Percentiles rank a stretch among this genome's conserved stretches.
These are phyloP conservation scores for Clarias pachynema DNA, from an alignment of 2,797 vertebrate species.

Conservation along the genomic window DNA sequence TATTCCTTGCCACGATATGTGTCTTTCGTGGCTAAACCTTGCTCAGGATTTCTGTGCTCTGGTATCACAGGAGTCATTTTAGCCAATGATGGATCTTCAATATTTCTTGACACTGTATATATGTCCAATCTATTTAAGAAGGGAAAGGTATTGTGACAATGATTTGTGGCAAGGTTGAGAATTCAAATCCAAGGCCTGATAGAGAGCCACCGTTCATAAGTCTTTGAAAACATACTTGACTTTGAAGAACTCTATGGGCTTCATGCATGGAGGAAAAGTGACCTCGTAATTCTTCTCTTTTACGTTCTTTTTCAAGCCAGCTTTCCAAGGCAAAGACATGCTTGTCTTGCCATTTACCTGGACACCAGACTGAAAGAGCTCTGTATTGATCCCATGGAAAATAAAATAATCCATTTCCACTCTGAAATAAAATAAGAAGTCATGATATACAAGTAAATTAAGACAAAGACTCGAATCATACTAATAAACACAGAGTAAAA, in stretches of 20 bases:
- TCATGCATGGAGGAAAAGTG: slow-evolving; percentile 63
- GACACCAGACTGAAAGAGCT: slow-evolving; percentile 74
- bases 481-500: not conserved
- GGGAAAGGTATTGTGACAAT: not conserved
- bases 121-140: slow-evolving; percentile 68
- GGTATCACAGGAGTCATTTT: slow-evolving; percentile 72
- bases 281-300: slow-evolving; percentile 66
- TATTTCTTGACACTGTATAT: slow-evolving; percentile 75
- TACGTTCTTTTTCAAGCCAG: slow-evolving; percentile 66
- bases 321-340: slow-evolving; percentile 66
- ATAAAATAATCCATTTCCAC: slow-evolving; percentile 70
- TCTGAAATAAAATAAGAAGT: slow-evolving; percentile 57
- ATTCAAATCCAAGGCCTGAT: not conserved
- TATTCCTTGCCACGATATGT: slow-evolving; percentile 23
- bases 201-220: not conserved
- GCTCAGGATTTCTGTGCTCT: not conserved
- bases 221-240: slow-evolving; percentile 63
- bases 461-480: not conserved
- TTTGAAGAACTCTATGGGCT: slow-evolving; percentile 63
- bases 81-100: slow-evolving; percentile 59
- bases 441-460: not conserved
- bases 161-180: not conserved
- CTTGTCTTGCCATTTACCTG: slow-evolving; percentile 68
- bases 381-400: slow-evolving; percentile 78
- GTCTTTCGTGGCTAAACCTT: slow-evolving; percentile 10